Percentiles rank a stretch among this genome's conserved stretches.
Conservation (phyloP, 2,888 invertebrate species). For the Melieria crassipennis region DNA sequence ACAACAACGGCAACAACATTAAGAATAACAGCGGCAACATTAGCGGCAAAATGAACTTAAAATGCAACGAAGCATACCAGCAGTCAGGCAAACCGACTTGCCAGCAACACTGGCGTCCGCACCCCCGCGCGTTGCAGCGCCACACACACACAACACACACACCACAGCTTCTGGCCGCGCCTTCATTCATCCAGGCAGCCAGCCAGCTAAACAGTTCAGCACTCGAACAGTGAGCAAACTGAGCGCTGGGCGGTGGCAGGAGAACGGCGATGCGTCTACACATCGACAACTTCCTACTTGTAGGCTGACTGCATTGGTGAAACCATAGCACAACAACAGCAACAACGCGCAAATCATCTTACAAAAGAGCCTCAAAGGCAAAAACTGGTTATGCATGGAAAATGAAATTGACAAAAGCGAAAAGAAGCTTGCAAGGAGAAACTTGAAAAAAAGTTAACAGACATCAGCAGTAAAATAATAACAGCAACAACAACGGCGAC, state of each 20-base stretch:
- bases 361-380: constrained; percentile 21
- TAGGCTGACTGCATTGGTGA: not conserved
- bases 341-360: constrained; percentile 20
- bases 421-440: constrained; percentile 11
- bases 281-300: constrained; percentile 16
- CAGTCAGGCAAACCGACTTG: constrained; percentile 16
- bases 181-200: not conserved
- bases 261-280: not conserved
- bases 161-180: not conserved
- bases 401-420: constrained; percentile 27
- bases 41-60: constrained; percentile 53
- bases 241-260: too few species aligned
- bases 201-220: not conserved
- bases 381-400: constrained; percentile 35
- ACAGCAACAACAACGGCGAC: not conserved
- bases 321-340: not conserved
- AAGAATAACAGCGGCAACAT: constrained; percentile 35
- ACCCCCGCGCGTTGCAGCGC: constrained; percentile 9
- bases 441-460: constrained; percentile 19
- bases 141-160: constrained; percentile 14
- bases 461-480: not conserved
- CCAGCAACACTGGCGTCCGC: constrained; percentile 4
- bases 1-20: not conserved
- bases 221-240: not conserved
- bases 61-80: constrained; percentile 58